Percentiles rank a stretch among this genome's conserved stretches.
These are phyloP conservation scores for Netelia fuscicornis DNA, from an alignment of 2,888 invertebrate genomes.

Conservation along the genomic window DNA sequence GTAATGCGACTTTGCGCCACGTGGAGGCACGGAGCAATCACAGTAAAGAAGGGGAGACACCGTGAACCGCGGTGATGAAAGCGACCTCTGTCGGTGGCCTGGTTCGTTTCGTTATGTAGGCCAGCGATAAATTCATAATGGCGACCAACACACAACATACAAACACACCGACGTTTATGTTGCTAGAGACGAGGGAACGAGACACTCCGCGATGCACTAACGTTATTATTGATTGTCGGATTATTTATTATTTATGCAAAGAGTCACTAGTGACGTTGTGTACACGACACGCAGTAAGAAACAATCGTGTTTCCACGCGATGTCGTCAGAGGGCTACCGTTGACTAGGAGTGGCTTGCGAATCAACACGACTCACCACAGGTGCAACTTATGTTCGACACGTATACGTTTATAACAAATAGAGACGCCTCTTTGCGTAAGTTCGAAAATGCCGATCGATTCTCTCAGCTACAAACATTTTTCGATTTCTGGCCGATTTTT, in stretches of 20 bases:
- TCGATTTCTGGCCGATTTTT: no score
- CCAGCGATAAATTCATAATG: constrained; percentile 74
- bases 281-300: constrained; percentile 5
- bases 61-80: background rate
- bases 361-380: background rate
- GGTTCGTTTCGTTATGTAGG: constrained; percentile 71
- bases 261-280: constrained; percentile 65
- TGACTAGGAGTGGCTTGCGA: background rate
- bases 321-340: background rate
- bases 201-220: constrained; percentile 72
- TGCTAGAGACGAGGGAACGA: constrained; percentile 4
- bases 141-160: constrained; percentile 44
- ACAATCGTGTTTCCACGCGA: background rate
- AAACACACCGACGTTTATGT: constrained; percentile 6
- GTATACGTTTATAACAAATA: background rate
- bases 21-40: background rate
- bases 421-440: no score
- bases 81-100: constrained; percentile 37
- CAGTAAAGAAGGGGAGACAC: constrained; percentile 2
- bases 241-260: constrained; percentile 79
- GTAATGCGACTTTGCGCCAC: constrained; percentile 19
- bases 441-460: no score
- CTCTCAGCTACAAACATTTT: no score
- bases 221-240: constrained; percentile 78
- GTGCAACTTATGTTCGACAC: background rate